phyloP scores from a whole-genome alignment of 2,797 vertebrate species.

The Linurgus olivaceus region DNA sequence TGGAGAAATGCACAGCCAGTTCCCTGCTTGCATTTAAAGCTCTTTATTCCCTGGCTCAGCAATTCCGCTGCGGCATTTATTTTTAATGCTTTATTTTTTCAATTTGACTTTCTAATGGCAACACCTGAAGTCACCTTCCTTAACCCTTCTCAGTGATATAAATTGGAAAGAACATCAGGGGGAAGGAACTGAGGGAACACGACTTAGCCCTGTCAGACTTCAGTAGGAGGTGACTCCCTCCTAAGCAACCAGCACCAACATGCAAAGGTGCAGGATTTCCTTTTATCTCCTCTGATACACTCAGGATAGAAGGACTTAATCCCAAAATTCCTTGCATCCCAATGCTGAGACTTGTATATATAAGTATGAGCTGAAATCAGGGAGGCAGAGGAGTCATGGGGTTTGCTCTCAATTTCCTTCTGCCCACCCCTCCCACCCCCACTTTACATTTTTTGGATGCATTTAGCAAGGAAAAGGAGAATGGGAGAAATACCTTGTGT shows the following conservation, averaged over 20 bases:
- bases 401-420: not conserved
- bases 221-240: not conserved
- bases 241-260: not conserved
- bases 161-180: not conserved
- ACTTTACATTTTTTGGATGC: not conserved
- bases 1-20: not conserved
- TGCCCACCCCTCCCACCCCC: accelerated
- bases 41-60: constrained; percentile 49
- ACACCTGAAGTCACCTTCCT: constrained; percentile 43
- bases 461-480: not conserved
- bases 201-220: not conserved
- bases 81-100: constrained; percentile 36
- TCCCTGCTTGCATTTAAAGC: constrained; percentile 39
- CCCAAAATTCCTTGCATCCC: not conserved
- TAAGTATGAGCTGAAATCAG: not conserved
- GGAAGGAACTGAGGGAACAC: not conserved
- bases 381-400: not conserved
- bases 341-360: not conserved
- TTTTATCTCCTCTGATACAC: not conserved
- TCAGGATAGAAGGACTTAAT: not conserved
- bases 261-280: not conserved
- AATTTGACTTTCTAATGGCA: constrained; percentile 33
- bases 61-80: not conserved
- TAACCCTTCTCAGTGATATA: not conserved
- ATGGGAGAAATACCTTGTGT: not conserved